Conservation (phyloP, 2,797 vertebrate genomes). For the Alosa sapidissima region DNA sequence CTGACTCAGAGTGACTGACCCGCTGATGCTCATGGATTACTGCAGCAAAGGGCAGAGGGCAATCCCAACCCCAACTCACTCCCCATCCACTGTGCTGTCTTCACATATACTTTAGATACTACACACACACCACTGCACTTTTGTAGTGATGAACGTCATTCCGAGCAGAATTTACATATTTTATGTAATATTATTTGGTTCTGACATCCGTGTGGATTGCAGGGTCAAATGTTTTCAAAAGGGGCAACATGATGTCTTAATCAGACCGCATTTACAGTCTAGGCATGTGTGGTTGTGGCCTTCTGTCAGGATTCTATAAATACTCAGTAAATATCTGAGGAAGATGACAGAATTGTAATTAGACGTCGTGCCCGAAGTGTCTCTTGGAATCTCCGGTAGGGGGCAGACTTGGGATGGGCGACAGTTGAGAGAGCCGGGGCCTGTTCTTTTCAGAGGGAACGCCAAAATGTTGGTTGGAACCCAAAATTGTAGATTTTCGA, state of each 20-base stretch:
- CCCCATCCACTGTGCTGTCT: neutral
- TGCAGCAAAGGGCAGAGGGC: neutral
- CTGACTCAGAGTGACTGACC: slow-evolving; percentile 15
- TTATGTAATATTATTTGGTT: neutral
- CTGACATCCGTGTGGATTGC: neutral
- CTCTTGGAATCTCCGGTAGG: neutral
- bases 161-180: neutral
- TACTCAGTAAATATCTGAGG: slow-evolving; percentile 1
- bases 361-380: neutral
- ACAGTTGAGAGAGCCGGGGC: neutral
- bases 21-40: slow-evolving; percentile 31
- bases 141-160: neutral
- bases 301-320: neutral
- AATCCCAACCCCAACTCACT: neutral
- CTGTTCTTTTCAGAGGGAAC: neutral
- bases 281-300: neutral
- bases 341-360: slow-evolving; percentile 19
- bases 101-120: neutral
- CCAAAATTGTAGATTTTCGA: neutral
- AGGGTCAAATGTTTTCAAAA: neutral
- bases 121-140: neutral
- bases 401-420: neutral
- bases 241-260: neutral
- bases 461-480: neutral
- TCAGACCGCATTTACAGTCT: neutral